These are phyloP conservation scores for Erythrolamprus reginae DNA, from an alignment of 2,113 vertebrate species.

Conservation along the genomic window DNA sequence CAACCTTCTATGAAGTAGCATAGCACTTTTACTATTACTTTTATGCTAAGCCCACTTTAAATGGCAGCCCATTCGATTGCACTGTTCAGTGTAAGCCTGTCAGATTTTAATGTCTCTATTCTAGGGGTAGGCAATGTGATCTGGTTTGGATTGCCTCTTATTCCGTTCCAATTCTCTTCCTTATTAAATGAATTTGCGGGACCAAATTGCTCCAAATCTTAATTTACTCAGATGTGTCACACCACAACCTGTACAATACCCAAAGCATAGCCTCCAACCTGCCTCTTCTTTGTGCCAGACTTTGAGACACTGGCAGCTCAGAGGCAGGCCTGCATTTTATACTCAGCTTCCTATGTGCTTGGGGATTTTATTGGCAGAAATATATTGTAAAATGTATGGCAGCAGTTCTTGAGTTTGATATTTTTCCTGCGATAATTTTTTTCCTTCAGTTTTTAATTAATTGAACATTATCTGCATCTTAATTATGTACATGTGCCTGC, in stretches of 20 bases:
- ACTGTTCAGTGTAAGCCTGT: not conserved
- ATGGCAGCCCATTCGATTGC: not conserved
- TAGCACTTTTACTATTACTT: not conserved
- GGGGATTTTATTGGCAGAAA: not conserved
- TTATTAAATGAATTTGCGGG: not conserved
- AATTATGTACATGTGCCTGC: constrained; percentile 15
- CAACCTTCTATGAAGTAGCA: not conserved
- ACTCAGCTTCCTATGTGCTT: not conserved
- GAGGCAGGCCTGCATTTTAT: not conserved
- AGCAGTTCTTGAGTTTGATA: not conserved
- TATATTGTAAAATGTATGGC: not conserved
- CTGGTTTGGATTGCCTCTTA: not conserved
- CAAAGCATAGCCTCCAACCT: not conserved
- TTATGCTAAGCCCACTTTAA: not conserved
- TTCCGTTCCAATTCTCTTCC: not conserved
- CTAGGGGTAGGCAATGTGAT: not conserved
- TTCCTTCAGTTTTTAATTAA: constrained; percentile 9
- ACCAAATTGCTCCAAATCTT: not conserved
- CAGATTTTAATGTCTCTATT: not conserved
- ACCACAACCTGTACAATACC: not conserved
- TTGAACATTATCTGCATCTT: constrained; percentile 17
- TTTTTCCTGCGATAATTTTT: not conserved
- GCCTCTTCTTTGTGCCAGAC: not conserved
- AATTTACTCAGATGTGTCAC: not conserved
- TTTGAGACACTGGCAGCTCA: not conserved